phyloP scores from a whole-genome alignment of 2,797 vertebrate genomes.

The Nyctalus aviator region DNA sequence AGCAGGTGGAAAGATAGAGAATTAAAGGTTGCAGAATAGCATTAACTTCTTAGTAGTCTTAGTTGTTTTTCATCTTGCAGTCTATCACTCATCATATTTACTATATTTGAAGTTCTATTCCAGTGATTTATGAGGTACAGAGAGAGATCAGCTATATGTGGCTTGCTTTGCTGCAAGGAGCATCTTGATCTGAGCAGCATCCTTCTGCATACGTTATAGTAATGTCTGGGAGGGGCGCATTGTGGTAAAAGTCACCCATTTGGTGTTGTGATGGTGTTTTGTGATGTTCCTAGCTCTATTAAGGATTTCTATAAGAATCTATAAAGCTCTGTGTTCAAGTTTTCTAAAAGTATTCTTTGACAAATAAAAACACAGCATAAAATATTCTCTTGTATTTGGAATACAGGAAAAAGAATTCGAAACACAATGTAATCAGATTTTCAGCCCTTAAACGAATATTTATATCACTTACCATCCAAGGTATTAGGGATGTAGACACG shows the following conservation, averaged over 20 bases:
- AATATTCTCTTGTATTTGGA: slow-evolving; percentile 5
- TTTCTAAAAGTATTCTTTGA: background rate
- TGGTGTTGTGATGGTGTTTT: background rate
- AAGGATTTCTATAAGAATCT: background rate
- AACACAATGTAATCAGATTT: background rate
- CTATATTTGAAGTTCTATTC: slow-evolving; percentile 8
- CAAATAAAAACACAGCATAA: background rate
- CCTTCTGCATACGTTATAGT: background rate
- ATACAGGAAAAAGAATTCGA: slow-evolving; percentile 16
- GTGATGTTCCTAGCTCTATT: background rate
- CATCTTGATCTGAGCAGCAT: background rate
- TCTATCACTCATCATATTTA: background rate
- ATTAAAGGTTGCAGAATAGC: background rate
- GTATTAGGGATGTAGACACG: background rate
- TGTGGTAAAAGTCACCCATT: background rate
- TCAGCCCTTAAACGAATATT: slow-evolving; percentile 33
- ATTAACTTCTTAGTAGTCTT: background rate
- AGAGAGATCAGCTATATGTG: background rate
- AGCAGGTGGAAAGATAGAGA: background rate
- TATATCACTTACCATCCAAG: background rate
- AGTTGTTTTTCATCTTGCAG: background rate
- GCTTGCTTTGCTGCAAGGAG: slow-evolving; percentile 3
- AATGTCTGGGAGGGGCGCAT: background rate
- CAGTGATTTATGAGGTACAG: background rate
- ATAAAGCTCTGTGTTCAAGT: background rate